Percentiles rank a stretch among this genome's conserved stretches.
Evolutionary conservation across 2,888 invertebrate genomes (phyloP).

Genomic region (Epistrophe eligans): DNA sequence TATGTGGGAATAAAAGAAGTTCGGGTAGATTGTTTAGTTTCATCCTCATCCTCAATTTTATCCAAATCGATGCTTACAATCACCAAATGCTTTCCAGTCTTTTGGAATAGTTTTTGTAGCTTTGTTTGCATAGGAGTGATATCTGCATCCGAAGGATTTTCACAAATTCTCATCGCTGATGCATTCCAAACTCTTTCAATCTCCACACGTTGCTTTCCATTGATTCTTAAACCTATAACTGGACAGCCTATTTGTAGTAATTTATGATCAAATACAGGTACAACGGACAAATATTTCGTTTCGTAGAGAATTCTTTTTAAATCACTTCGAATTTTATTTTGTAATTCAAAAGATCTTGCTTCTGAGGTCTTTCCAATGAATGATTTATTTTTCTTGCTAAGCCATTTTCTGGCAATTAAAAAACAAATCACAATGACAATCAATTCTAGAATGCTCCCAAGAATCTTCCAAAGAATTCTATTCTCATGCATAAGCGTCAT

Average conservation of each 20-base stretch:
- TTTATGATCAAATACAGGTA: not conserved
- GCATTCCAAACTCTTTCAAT: slow-evolving; percentile 26
- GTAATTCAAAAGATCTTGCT: not conserved
- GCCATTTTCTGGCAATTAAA: not conserved
- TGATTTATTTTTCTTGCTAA: not conserved
- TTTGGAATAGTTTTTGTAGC: slow-evolving; percentile 27
- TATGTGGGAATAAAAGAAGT: not conserved
- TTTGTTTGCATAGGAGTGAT: not conserved
- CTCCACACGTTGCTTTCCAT: not conserved
- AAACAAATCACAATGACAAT: slow-evolving; percentile 50
- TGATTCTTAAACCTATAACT: slow-evolving; percentile 30
- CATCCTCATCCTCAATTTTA: not conserved
- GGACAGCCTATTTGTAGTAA: slow-evolving; percentile 38
- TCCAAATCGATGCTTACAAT: slow-evolving; percentile 42
- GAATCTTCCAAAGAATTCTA: slow-evolving; percentile 75
- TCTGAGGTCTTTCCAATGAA: too few species aligned
- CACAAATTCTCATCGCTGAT: not conserved
- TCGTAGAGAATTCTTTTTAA: slow-evolving; percentile 42
- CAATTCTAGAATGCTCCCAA: slow-evolving; percentile 46
- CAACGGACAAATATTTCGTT: slow-evolving; percentile 42
- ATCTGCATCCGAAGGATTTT: slow-evolving; percentile 25
- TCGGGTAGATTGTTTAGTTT: not conserved
- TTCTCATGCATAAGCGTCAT: slow-evolving; percentile 74
- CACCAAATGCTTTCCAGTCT: slow-evolving; percentile 34
- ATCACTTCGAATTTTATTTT: not conserved